Conservation (phyloP, 2,113 vertebrate species). For the Tachysurus fulvidraco region DNA sequence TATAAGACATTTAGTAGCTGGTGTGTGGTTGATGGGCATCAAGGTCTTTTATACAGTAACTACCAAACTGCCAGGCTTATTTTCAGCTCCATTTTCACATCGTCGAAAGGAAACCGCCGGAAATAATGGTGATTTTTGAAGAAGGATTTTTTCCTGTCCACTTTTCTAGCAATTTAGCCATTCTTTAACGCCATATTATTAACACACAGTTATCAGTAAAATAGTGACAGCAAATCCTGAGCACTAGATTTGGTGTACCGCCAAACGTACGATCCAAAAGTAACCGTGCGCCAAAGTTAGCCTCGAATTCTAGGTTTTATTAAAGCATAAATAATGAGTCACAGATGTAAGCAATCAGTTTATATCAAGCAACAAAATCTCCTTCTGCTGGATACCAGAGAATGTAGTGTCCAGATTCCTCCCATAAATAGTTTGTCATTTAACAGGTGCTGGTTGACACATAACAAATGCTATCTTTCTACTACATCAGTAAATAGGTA, state of each 20-base stretch:
- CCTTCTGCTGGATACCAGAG: not conserved
- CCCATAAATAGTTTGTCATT: not conserved
- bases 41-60: not conserved
- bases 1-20: not conserved
- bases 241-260: not conserved
- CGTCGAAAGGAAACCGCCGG: not conserved
- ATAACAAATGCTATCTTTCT: not conserved
- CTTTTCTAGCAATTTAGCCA: not conserved
- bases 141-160: not conserved
- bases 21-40: not conserved
- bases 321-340: not conserved
- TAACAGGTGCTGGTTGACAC: not conserved
- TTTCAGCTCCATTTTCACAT: not conserved
- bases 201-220: not conserved
- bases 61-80: not conserved
- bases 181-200: not conserved
- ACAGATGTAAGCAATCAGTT: slow-evolving; percentile 9
- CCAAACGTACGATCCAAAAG: not conserved
- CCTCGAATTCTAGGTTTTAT: not conserved
- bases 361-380: not conserved
- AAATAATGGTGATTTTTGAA: not conserved
- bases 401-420: not conserved
- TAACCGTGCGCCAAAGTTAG: not conserved
- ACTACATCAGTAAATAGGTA: not conserved
- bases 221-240: not conserved